Evolutionary conservation across 2,113 vertebrate genomes (phyloP).

Genomic region (Hemiscyllium ocellatum): DNA sequence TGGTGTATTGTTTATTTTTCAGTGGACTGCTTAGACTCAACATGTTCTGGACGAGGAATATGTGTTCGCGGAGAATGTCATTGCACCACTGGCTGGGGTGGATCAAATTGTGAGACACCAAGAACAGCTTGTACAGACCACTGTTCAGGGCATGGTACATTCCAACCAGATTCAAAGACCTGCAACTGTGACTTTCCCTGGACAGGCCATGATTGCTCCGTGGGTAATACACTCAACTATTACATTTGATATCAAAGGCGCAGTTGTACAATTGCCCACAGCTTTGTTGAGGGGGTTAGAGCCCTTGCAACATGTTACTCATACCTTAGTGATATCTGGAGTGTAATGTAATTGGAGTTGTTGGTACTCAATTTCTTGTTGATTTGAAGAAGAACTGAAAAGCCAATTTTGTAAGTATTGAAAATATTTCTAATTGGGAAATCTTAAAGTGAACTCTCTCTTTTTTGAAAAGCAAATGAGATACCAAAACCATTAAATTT

Average conservation of each 20-base stretch:
- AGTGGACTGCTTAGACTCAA: constrained; percentile 98
- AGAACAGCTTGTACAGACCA: constrained; percentile 91
- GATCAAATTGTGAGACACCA: constrained; percentile 80
- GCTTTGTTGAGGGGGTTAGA: background rate
- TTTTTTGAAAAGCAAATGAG: background rate
- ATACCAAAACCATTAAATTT: background rate
- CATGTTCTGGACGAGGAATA: constrained; percentile 84
- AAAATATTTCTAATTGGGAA: background rate
- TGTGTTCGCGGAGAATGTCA: constrained; percentile 93
- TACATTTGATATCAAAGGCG: background rate
- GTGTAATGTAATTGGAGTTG: background rate
- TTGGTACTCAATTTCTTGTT: background rate
- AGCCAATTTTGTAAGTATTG: background rate
- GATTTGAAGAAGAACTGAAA: background rate
- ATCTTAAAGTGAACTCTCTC: too few relatives aligned
- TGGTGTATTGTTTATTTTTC: constrained; percentile 20
- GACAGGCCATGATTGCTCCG: constrained; percentile 89
- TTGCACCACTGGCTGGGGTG: constrained; percentile 92
- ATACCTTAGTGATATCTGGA: background rate
- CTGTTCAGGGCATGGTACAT: constrained; percentile 88
- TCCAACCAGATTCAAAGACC: constrained; percentile 74
- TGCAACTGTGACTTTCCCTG: constrained; percentile 93
- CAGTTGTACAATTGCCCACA: background rate
- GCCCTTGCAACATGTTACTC: background rate
- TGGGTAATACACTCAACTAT: constrained; percentile 62